Evolutionary conservation across 2,113 vertebrate genomes (phyloP).

Genomic region (Butastur rufipennis): DNA sequence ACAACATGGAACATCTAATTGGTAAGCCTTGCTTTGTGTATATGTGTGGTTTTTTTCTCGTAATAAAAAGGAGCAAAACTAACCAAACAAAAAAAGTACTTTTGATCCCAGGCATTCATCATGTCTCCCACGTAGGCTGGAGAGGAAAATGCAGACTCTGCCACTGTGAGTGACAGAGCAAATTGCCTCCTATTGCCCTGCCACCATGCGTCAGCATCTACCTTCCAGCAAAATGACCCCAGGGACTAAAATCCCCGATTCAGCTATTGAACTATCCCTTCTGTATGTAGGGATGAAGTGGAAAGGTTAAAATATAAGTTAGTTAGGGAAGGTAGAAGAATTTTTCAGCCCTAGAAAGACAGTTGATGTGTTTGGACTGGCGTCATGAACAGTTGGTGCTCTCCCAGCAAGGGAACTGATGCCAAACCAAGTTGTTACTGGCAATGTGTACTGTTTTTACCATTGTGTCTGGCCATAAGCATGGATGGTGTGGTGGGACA

Average conservation of each 20-base stretch:
- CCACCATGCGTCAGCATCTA: background rate
- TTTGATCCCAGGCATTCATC: background rate
- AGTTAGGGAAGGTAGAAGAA: background rate
- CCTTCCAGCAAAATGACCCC: background rate
- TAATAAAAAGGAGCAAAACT: background rate
- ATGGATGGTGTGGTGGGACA: background rate
- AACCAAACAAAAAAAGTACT: background rate
- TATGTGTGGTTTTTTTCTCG: too few relatives aligned
- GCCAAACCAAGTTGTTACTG: background rate
- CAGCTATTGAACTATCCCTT: background rate
- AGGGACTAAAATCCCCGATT: background rate
- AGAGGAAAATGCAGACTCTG: background rate
- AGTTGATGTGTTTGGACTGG: background rate
- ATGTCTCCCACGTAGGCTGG: accelerated
- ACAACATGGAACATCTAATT: conserved; percentile 73
- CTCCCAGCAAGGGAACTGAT: background rate
- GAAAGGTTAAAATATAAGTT: background rate
- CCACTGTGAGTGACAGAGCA: background rate
- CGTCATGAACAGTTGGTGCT: background rate
- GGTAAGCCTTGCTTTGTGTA: conserved; percentile 68
- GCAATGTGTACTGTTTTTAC: background rate
- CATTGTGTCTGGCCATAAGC: background rate
- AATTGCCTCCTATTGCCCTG: background rate
- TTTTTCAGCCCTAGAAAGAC: background rate
- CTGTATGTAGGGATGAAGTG: background rate